Base-by-base conservation (phyloP, 2,113 vertebrate genomes). In the Ifrita kowaldi region DNA sequence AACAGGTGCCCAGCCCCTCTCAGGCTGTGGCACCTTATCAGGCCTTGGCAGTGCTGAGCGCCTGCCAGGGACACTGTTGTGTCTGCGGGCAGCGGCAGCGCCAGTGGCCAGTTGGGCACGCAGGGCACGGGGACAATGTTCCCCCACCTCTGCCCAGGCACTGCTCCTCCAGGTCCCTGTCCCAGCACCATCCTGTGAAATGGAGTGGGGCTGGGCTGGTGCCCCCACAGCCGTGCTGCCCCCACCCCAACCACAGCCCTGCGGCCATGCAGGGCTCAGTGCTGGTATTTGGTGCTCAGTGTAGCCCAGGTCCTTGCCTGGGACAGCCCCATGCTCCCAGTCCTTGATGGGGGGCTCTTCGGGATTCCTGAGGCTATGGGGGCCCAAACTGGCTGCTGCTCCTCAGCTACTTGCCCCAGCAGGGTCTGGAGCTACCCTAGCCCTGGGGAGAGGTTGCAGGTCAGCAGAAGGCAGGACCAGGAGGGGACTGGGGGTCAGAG, bases 41-140 rank as follows among this genome's bases (percentile, higher is more conserved):
- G 62, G 35, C 63, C 52, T 77, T 80, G 84, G 92, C 90, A 83
- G 56, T 4, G 1, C 83, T 6, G 37, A 7, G 22, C 8, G 21
- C 67, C 50, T 1, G 15, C 68, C 5, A 18, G 62, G 24, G 64
- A 87, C 73, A 27, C 24, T 97, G 94, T 96, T 88, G 88, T 81
- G 84, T 93, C 94, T 97, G 68, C 55, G 3, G 63, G 63, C 57
- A 74, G 85, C 1, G 20, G 74, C 90, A 62, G 55, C 0, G 3
- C 67, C 7, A 21, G 46, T 4, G 1, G 53, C 73, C 7, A 0
- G 20, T 5, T 3, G 11, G 16, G 37, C 6, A 4, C 0, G 1
- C 24, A 3, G 75, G 27, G 62, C 15, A 70, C 0, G 0, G 64
- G 62, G 75, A 39, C 39, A 39, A 23, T 4, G 23, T 3, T 16